Base-by-base conservation (phyloP, 2,888 invertebrate species). In the Nomada flava region DNA sequence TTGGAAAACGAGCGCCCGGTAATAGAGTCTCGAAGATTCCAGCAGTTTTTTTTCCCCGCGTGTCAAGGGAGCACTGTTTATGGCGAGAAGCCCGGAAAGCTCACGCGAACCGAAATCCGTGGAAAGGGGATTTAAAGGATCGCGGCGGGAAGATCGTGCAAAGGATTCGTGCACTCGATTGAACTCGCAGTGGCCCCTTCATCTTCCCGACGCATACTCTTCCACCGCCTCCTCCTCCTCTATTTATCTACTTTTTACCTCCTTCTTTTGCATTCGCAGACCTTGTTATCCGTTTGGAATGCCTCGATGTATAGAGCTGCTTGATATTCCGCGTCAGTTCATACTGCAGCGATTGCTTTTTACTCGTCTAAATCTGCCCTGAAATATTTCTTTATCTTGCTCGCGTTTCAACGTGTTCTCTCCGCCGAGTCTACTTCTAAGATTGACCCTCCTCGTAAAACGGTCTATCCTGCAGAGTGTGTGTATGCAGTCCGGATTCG, bases 101-200 rank as follows among this genome's bases (percentile, higher is more conserved):
- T 60, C 20, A 13, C 18, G 20, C 29, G 50, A 26, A 36, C 26
- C 29, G 50, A 26, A 36, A 72, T 65, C n/a, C 70, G 42, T 23
- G n/a, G 20, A 44, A 59, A 53, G 77, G 52, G 77, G 68, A 74
- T 77, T 57, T 73, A 57, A 63, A 67, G 80, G 63, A 70, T 79
- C 70, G 70, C 50, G 36, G 53, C 60, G 11, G 53, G 13, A 44
- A 64, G 47, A 73, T 79, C 79, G 65, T 69, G 79, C 67, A 71
- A 75, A 79, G 70, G 67, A 71, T 69, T 71, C 60, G 23, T 26
- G 42, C 79, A 63, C 76, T 62, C 74, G 65, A 78, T 78, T 72
- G 75, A 72, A 55, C 78, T 69, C 64, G 11, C 64, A 26, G 62
- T 15, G 52, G 60, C n/a, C 60, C 20, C 64, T 73, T 69, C 74